Evolutionary conservation across 1,140 invertebrate genomes (phyloP), one percentile per base, ranked within the genome.

Genomic region (Drosophila jambulina): DNA sequence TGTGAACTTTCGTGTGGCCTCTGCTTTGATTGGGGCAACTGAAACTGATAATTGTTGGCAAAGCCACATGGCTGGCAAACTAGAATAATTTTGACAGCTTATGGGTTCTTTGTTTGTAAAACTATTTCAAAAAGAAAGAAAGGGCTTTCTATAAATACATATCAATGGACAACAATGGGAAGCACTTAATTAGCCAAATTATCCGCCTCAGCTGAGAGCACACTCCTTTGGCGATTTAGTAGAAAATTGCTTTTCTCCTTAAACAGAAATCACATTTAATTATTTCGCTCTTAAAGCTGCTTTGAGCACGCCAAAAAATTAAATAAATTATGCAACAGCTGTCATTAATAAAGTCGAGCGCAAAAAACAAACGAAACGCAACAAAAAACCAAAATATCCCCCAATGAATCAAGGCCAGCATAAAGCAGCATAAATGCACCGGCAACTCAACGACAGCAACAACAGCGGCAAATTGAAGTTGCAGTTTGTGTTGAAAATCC

Each of bases 251-350:
- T 74, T 74, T 34, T 62, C 43, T 38, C 72, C 62, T 64, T 75
- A 68, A 82, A 64, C 74, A 57, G 63, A 78, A 78, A 62, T 70
- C 63, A 51, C 63, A 78, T 78, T 85, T 86, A 82, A 85, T 85
- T 85, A 82, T 85, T 84, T 85, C 60, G 27, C 74, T 78, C 59
- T 70, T 40, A 85, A 85, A 75, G 78, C 53, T 48, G 63, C 46
- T 56, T 43, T 65, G 60, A 82, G 62, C 76, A 54, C 48, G 70
- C 80, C 81, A 85, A 85, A 81, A 85, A 87, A 80, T 83, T 74
- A 87, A 87, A 85, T 90, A 88, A 88, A 88, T 88, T 88, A 91
- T 88, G 85, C 85, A 88, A 85, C 86, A 78, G 80, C 82, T 85
- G 86, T 90, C 85, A 88, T 85, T 88, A 88, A 88, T 88, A 90